A percentile compares a stretch with the other conserved stretches of the same genome.
These are phyloP conservation scores for Urocynchramus pylzowi DNA, from an alignment of 2,113 vertebrate species.

Conservation along the genomic window DNA sequence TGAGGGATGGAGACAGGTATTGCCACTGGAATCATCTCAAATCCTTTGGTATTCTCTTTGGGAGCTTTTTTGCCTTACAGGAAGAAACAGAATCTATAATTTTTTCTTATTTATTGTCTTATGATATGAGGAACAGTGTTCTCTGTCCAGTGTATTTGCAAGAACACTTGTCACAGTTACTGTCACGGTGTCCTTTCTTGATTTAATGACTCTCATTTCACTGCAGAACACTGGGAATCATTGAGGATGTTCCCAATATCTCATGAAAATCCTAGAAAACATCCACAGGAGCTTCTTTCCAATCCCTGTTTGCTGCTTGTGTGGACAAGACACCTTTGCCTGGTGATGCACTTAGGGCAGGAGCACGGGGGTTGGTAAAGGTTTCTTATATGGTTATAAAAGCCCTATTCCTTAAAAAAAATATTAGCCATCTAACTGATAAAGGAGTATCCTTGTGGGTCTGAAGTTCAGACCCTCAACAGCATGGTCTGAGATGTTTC, in stretches of 20 bases:
- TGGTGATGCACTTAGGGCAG: not conserved
- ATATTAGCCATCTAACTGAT: too few relatives aligned
- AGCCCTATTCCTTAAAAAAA: too few relatives aligned
- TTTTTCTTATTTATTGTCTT: not conserved
- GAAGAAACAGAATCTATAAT: not conserved
- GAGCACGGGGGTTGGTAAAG: rapidly evolving
- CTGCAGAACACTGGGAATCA: not conserved
- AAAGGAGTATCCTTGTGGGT: too few relatives aligned
- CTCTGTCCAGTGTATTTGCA: not conserved
- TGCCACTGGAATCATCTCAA: not conserved
- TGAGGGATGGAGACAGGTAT: conserved; percentile 75
- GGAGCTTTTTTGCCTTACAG: not conserved
- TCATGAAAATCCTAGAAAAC: not conserved
- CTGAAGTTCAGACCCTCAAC: too few relatives aligned
- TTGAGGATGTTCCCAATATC: not conserved
- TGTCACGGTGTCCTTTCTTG: not conserved
- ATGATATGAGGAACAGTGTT: not conserved
- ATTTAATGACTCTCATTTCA: not conserved
- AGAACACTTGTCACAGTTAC: not conserved
- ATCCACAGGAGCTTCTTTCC: not conserved
- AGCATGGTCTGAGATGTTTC: too few relatives aligned
- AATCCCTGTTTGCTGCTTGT: not conserved
- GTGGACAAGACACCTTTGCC: not conserved
- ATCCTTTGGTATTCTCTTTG: not conserved
- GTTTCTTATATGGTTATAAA: too few relatives aligned